A percentile compares a stretch with the other conserved stretches of the same genome.
Conservation (phyloP, 2,888 invertebrate genomes). For the Xylota sylvarum region DNA sequence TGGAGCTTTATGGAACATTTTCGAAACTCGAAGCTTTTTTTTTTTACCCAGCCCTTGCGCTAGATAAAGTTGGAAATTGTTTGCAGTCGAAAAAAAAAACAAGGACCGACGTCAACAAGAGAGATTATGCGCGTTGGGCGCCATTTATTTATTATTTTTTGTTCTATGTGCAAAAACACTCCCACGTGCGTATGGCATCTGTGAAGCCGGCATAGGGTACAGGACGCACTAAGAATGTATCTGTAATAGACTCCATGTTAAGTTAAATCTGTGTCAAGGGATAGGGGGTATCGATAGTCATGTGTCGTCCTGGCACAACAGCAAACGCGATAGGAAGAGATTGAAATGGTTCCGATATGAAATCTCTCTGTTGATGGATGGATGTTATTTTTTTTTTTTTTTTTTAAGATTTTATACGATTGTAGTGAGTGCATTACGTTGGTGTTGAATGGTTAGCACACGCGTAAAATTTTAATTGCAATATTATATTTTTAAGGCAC, state of each 20-base stretch:
- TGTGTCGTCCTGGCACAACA: constrained; percentile 80
- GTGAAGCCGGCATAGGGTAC: constrained; percentile 53
- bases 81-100: neutral
- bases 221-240: constrained; percentile 13
- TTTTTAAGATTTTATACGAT: neutral
- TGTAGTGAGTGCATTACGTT: neutral
- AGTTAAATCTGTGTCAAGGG: constrained; percentile 72
- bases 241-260: constrained; percentile 58
- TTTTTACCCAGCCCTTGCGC: constrained; percentile 77
- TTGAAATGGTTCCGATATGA: constrained; percentile 62
- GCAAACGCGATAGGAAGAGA: constrained; percentile 82
- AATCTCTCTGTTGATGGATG: neutral
- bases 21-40: constrained; percentile 78
- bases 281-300: constrained; percentile 4
- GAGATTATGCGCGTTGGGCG: constrained; percentile 64
- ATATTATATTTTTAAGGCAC: neutral
- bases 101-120: constrained; percentile 38
- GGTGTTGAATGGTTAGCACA: neutral
- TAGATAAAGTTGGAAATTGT: constrained; percentile 58
- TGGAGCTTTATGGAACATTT: constrained; percentile 39
- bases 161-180: constrained; percentile 32
- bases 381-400: neutral
- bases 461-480: neutral
- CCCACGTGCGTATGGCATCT: constrained; percentile 68
- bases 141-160: constrained; percentile 54